Conservation (phyloP, 2,888 invertebrate species). For the Lochmaea crataegi region DNA sequence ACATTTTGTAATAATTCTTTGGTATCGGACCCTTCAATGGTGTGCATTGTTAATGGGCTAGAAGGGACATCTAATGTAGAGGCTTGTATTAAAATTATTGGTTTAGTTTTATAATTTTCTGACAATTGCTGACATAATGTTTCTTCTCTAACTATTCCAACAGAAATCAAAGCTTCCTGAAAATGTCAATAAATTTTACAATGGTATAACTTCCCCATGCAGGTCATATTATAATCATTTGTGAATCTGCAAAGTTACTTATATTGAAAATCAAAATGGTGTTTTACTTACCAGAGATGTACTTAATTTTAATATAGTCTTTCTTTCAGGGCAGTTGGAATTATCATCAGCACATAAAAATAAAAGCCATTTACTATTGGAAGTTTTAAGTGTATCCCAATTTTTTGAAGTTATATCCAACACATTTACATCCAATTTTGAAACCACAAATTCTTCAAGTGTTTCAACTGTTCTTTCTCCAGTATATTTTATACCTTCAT, state of each 20-base stretch:
- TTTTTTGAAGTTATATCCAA: constrained; percentile 61
- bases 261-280: neutral
- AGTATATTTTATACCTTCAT: constrained; percentile 70
- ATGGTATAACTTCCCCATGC: too few species aligned
- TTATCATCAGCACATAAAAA: constrained; percentile 71
- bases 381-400: constrained; percentile 59
- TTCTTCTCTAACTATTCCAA: constrained; percentile 66
- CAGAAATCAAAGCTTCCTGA: constrained; percentile 66
- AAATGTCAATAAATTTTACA: constrained; percentile 13
- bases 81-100: constrained; percentile 61
- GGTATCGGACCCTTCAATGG: constrained; percentile 61
- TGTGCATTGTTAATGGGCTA: constrained; percentile 45
- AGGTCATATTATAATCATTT: too few species aligned
- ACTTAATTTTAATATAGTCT: constrained; percentile 74
- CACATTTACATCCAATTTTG: constrained; percentile 67
- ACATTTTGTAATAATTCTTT: constrained; percentile 72
- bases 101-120: constrained; percentile 53
- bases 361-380: constrained; percentile 68
- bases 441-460: constrained; percentile 73
- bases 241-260: too few species aligned
- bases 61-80: constrained; percentile 44
- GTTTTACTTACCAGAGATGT: constrained; percentile 73
- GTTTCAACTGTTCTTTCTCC: constrained; percentile 71
- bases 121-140: constrained; percentile 66
- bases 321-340: constrained; percentile 68